These are phyloP conservation scores for Meloidogyne floridensis DNA, from an alignment of 1,140 invertebrate species.

Conservation along the genomic window DNA sequence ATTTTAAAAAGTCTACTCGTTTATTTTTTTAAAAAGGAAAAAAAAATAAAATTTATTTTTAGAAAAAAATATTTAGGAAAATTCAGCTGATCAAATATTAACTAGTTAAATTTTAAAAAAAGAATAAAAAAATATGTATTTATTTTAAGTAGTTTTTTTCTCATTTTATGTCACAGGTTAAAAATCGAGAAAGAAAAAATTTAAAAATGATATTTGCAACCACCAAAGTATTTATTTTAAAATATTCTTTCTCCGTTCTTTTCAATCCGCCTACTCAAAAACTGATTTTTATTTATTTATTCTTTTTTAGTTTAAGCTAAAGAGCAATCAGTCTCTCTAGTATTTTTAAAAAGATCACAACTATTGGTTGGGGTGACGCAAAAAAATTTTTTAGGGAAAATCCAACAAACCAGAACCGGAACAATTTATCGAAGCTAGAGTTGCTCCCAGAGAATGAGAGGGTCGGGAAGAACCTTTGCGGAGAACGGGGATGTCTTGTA, in stretches of 20 bases:
- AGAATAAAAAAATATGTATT: not conserved
- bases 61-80: not conserved
- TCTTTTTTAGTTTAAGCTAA: too few relatives aligned
- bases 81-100: not conserved
- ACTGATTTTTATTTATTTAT: not conserved
- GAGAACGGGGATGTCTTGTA: too few relatives aligned
- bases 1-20: too few relatives aligned
- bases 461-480: too few relatives aligned
- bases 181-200: not conserved
- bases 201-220: constrained; percentile 1
- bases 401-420: too few relatives aligned
- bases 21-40: too few relatives aligned
- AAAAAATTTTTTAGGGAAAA: too few relatives aligned
- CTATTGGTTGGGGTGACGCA: too few relatives aligned
- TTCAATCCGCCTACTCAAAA: not conserved
- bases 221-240: not conserved
- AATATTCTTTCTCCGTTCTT: not conserved
- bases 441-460: too few relatives aligned
- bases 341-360: too few relatives aligned
- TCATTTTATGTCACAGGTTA: not conserved
- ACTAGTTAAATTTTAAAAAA: not conserved
- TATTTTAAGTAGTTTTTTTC: constrained; percentile 8
- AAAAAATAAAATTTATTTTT: not conserved
- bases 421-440: too few relatives aligned
- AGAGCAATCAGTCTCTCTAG: too few relatives aligned